phyloP scores from a whole-genome alignment of 1,140 invertebrate genomes.

The Cyclargus thomasi region DNA sequence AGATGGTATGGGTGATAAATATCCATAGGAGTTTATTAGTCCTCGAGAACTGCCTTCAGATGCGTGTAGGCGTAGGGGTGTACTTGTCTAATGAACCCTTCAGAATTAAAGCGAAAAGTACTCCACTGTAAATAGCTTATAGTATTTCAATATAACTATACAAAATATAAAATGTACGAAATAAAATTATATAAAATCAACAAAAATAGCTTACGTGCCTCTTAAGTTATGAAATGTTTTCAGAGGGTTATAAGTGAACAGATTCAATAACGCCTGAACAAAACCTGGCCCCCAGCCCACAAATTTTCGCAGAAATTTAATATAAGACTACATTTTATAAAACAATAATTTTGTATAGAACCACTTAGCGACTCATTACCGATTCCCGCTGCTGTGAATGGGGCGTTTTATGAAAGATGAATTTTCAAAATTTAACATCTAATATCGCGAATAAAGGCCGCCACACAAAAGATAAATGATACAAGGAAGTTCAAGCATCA shows the following conservation, averaged over 20 bases:
- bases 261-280: not conserved
- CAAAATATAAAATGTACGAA: too few relatives aligned
- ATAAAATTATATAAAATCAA: too few relatives aligned
- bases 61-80: not conserved
- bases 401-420: slow-evolving; percentile 4
- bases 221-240: not conserved
- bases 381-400: slow-evolving; percentile 7
- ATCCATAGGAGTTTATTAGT: not conserved
- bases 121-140: too few relatives aligned
- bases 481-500: not conserved
- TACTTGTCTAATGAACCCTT: not conserved
- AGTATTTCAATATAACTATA: too few relatives aligned
- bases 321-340: slow-evolving; percentile 7
- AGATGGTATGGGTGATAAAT: not conserved
- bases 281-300: not conserved
- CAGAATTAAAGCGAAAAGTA: too few relatives aligned
- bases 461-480: not conserved
- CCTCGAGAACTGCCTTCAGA: not conserved
- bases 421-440: slow-evolving; percentile 9
- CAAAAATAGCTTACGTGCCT: not conserved
- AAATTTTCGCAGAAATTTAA: not conserved
- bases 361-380: slow-evolving; percentile 14
- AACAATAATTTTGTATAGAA: slow-evolving; percentile 12
- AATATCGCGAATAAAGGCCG: not conserved
- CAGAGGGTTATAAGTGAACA: not conserved